Conservation (phyloP, 1,140 invertebrate genomes). For the Camponotus pennsylvanicus region DNA sequence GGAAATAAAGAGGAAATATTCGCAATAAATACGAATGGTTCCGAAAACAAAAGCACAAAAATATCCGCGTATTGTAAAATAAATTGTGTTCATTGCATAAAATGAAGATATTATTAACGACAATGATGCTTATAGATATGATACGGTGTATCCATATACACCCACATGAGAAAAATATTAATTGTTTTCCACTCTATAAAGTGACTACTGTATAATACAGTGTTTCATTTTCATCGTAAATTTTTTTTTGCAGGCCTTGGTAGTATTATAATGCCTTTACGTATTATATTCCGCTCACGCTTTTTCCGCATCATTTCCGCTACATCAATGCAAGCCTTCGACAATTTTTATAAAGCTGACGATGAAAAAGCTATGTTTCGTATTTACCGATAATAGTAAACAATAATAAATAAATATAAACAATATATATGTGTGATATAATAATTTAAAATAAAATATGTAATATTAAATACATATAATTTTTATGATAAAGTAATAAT, state of each 20-base stretch:
- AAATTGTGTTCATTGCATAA: neutral
- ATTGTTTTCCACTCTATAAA: neutral
- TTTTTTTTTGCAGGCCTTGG: neutral
- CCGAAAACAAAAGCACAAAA: neutral
- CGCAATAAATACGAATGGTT: neutral
- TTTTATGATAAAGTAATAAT: no score
- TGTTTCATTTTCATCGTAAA: neutral
- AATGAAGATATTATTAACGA: neutral
- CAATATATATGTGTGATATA: no score
- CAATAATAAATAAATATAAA: neutral
- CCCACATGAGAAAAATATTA: neutral
- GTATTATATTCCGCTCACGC: neutral
- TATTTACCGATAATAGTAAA: neutral
- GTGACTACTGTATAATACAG: neutral
- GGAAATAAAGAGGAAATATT: neutral
- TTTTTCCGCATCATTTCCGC: neutral
- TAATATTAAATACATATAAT: no score
- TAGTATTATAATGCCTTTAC: conserved; percentile 1
- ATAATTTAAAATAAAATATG: no score
- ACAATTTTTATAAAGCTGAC: neutral
- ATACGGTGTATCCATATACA: neutral
- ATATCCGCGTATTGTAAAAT: neutral
- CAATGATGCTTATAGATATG: neutral
- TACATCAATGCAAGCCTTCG: neutral
- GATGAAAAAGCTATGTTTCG: neutral